phyloP scores from a whole-genome alignment of 2,113 vertebrate species.

The Lontra canadensis region DNA sequence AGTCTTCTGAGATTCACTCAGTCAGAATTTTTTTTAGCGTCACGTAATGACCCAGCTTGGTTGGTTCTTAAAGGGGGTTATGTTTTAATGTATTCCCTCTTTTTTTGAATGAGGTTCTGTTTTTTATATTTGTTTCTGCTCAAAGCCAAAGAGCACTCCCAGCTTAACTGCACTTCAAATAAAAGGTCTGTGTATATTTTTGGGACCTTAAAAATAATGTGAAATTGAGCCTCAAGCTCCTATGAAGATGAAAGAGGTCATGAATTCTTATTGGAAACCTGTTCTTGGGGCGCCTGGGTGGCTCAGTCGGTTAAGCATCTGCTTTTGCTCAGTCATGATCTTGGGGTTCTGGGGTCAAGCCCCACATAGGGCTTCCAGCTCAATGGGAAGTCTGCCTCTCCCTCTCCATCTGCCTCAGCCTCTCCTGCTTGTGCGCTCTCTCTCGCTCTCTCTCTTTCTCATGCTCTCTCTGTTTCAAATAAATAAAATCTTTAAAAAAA shows the following conservation, averaged over 20 bases:
- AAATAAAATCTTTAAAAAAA: no score
- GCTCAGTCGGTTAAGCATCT: no score
- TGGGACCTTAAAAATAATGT: background rate
- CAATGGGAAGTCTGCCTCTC: no score
- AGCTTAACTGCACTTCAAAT: background rate
- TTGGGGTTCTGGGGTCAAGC: no score
- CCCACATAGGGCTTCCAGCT: no score
- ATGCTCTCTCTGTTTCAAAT: no score
- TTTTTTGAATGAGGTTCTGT: background rate
- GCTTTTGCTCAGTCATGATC: no score
- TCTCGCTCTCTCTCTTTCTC: no score
- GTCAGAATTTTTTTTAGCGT: background rate
- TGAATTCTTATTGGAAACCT: background rate
- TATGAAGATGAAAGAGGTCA: background rate
- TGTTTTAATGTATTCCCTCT: background rate
- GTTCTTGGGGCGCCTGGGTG: background rate
- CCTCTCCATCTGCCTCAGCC: no score
- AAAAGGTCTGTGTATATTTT: background rate
- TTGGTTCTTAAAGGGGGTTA: background rate
- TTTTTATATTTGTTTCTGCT: conserved; percentile 27
- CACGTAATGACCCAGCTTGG: background rate
- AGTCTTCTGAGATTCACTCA: background rate
- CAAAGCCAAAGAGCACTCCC: background rate
- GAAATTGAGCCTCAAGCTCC: background rate
- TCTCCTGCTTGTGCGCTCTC: no score